Evolutionary conservation across 2,888 invertebrate genomes (phyloP).

Genomic region (Eretmocerus hayati): DNA sequence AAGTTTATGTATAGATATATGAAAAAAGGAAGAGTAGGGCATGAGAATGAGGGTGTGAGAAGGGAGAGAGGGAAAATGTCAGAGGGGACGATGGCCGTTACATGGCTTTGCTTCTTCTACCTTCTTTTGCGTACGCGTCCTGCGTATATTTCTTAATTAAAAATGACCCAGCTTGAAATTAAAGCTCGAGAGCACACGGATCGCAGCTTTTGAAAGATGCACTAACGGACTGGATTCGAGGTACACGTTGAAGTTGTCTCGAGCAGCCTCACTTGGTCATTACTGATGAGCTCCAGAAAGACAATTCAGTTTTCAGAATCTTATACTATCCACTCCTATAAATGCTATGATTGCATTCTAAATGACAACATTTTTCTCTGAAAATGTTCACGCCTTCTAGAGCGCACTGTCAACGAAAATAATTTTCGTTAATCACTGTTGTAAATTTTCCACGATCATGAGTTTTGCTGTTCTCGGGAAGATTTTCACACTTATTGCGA

Average conservation of each 20-base stretch:
- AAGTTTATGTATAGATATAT: conserved; percentile 8
- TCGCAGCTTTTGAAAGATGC: background rate
- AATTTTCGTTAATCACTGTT: too few relatives aligned
- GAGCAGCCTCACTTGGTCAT: too few relatives aligned
- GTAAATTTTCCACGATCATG: too few relatives aligned
- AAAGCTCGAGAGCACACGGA: background rate
- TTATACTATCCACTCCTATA: too few relatives aligned
- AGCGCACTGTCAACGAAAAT: too few relatives aligned
- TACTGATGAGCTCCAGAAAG: too few relatives aligned
- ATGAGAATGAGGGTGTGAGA: conserved; percentile 11
- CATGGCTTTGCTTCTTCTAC: background rate
- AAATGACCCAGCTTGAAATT: background rate
- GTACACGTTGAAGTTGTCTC: background rate
- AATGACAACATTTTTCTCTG: too few relatives aligned
- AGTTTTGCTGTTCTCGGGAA: too few relatives aligned
- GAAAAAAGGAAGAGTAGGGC: conserved; percentile 1
- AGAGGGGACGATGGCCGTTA: background rate
- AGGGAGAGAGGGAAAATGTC: conserved; percentile 7
- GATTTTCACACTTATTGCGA: too few relatives aligned
- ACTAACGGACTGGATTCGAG: background rate
- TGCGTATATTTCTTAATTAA: conserved; percentile 11
- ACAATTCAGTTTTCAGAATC: too few relatives aligned
- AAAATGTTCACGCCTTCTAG: too few relatives aligned
- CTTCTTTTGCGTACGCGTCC: background rate
- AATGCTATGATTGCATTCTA: too few relatives aligned